Evolutionary conservation across 2,797 vertebrate species (phyloP).

Genomic region (Esox masquinongy): DNA sequence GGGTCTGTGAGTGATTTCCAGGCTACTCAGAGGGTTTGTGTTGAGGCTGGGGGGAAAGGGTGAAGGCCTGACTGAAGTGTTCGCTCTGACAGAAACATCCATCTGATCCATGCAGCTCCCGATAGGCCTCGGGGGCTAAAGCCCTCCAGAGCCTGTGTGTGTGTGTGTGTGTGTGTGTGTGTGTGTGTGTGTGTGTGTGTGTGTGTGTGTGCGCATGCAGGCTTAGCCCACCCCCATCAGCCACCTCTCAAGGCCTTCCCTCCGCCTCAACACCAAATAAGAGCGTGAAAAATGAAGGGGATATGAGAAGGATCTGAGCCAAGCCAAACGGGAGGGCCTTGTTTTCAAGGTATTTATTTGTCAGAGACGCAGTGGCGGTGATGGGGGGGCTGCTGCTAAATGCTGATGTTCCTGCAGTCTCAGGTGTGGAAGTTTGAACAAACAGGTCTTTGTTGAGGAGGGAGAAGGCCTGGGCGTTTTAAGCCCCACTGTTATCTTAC

Average conservation of each 20-base stretch:
- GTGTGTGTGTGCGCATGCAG: not conserved
- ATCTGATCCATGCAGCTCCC: slow-evolving; percentile 9
- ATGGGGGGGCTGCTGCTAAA: slow-evolving; percentile 19
- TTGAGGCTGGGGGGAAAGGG: not conserved
- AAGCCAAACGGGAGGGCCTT: slow-evolving; percentile 18
- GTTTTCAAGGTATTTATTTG: slow-evolving; percentile 15
- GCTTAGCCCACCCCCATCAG: not conserved
- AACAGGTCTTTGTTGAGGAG: slow-evolving; percentile 18
- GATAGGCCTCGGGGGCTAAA: not conserved
- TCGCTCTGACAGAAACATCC: slow-evolving; percentile 2
- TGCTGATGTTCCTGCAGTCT: slow-evolving; percentile 6
- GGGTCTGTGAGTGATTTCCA: slow-evolving; percentile 6
- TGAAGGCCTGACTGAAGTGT: not conserved
- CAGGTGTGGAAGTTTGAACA: slow-evolving; percentile 17
- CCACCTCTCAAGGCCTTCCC: slow-evolving; percentile 1
- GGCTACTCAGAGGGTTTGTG: not conserved
- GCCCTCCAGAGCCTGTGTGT: not conserved
- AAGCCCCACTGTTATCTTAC: not conserved
- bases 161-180: slow-evolving; percentile 10
- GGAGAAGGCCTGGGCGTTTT: not conserved
- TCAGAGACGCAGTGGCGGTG: slow-evolving; percentile 12
- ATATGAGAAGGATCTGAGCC: not conserved
- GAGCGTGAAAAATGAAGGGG: slow-evolving; percentile 3
- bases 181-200: slow-evolving; percentile 6
- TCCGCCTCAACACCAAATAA: not conserved